Percentiles rank a stretch among this genome's conserved stretches.
Conservation (phyloP, 2,797 vertebrate genomes). For the Erpetoichthys calabaricus region DNA sequence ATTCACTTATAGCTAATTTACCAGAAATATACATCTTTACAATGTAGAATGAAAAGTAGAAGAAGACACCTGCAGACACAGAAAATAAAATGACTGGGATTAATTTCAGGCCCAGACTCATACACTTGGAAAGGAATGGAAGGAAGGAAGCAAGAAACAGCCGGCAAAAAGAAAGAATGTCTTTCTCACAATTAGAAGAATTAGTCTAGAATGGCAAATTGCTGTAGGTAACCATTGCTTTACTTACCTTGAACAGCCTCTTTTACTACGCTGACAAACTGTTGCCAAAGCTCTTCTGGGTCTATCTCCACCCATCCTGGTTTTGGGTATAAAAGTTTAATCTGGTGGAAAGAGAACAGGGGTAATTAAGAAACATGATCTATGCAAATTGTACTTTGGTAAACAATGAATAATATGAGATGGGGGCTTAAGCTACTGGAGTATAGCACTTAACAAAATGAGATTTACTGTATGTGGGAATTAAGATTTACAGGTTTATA, state of each 20-base stretch:
- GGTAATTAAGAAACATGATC: neutral
- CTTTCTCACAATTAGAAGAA: too few relatives aligned
- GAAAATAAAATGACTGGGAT: neutral
- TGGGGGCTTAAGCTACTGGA: too few relatives aligned
- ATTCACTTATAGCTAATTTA: too few relatives aligned
- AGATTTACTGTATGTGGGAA: too few relatives aligned
- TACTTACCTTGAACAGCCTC: conserved; percentile 75
- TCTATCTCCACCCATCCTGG: conserved; percentile 77
- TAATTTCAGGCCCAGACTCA: neutral
- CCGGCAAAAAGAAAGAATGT: neutral
- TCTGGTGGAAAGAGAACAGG: conserved; percentile 34
- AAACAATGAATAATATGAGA: too few relatives aligned
- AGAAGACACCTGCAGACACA: neutral
- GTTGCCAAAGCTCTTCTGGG: conserved; percentile 69
- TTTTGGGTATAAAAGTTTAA: conserved; percentile 59
- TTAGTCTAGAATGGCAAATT: too few relatives aligned
- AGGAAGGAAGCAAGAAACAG: neutral
- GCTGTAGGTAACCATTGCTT: too few relatives aligned
- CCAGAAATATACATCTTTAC: too few relatives aligned
- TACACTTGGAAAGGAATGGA: neutral
- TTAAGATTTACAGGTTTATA: too few relatives aligned
- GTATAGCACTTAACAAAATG: too few relatives aligned
- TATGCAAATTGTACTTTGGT: neutral
- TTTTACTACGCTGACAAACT: conserved; percentile 68
- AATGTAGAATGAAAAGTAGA: too few relatives aligned